phyloP scores from a whole-genome alignment of 2,113 vertebrate species.

The Azemiops feae region DNA sequence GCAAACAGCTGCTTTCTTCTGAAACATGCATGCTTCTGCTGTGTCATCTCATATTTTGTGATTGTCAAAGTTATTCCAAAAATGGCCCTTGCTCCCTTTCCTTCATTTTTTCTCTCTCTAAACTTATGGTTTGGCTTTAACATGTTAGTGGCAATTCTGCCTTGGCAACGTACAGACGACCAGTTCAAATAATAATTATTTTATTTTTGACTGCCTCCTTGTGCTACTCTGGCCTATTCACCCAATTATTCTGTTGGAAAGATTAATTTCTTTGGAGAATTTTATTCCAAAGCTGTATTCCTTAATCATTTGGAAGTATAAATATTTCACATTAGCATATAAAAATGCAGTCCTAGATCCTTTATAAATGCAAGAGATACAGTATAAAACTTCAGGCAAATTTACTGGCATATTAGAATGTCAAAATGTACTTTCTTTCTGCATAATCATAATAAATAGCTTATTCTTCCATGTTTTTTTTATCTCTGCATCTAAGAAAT shows the following conservation, averaged over 20 bases:
- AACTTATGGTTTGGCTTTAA: slow-evolving; percentile 13
- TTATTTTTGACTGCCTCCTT: slow-evolving; percentile 64
- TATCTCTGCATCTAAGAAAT: background rate
- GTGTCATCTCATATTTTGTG: slow-evolving; percentile 20
- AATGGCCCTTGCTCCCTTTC: background rate
- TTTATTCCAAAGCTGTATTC: slow-evolving; percentile 59
- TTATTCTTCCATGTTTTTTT: background rate
- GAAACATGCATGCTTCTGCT: slow-evolving; percentile 39
- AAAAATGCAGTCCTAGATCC: slow-evolving; percentile 46
- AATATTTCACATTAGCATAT: slow-evolving; percentile 45
- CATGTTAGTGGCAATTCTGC: slow-evolving; percentile 52
- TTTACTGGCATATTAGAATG: background rate
- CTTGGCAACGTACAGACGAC: slow-evolving; percentile 50
- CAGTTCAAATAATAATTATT: slow-evolving; percentile 58
- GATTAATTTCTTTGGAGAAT: slow-evolving; percentile 56
- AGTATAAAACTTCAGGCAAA: slow-evolving; percentile 7
- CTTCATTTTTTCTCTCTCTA: background rate
- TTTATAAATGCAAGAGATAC: slow-evolving; percentile 49
- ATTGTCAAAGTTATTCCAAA: slow-evolving; percentile 35
- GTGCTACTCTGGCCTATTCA: slow-evolving; percentile 39
- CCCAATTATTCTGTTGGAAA: slow-evolving; percentile 40
- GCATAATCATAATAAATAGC: background rate
- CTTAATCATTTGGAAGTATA: slow-evolving; percentile 59
- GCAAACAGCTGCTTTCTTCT: slow-evolving; percentile 58
- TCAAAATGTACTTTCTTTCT: background rate